Evolutionary conservation across 2,888 invertebrate species (phyloP), one percentile per base, ranked within the genome.

Genomic region (Gandaritis pyraliata): DNA sequence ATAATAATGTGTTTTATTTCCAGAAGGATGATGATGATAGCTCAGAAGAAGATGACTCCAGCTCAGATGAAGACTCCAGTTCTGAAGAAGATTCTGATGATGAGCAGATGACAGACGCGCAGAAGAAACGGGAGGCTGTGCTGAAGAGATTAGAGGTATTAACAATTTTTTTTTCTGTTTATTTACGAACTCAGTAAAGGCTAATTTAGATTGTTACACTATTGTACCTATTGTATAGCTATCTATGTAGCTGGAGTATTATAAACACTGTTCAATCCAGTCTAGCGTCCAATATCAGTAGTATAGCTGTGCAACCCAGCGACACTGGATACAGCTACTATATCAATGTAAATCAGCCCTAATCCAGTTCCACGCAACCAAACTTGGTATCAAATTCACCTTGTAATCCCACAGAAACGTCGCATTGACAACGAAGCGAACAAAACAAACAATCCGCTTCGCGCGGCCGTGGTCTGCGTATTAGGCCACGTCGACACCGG

Each of bases 401-500:
- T 11, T 41, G 10, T n/a, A 30, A 13, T 3, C 48, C 18, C 8
- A 30, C 73, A 92, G 92, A 92, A 93, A 91, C 89, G 92, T 52
- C 83, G 85, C 33, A 87, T 87, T 77, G 93, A 93, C 0, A 92
- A 92, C 50, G 93, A 93, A 71, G 83, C 85, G 8, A 92, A 90
- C 62, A 90, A 87, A 77, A 73, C 66, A 0, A 85, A 87, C 64
- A 91, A 91, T 53, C 83, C 87, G 46, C 94, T 99, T 1, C 94
- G 99, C 48, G 98, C 99, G 0, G 98, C 99, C 0, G 98, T 99
- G 1, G 98, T 99, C 0, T 99, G 99, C 83, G 99, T 99, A 0
- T 91, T 99, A 1, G 99, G 99, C 0, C 99, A 99, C 85, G 99
- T 99, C 52, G 99, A 99, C 91, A 99, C 99, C 0, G 99, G 99